Evolutionary conservation across 2,797 vertebrate species (phyloP), one percentile per base, ranked within the genome.

Genomic region (Chromobotia macracanthus): DNA sequence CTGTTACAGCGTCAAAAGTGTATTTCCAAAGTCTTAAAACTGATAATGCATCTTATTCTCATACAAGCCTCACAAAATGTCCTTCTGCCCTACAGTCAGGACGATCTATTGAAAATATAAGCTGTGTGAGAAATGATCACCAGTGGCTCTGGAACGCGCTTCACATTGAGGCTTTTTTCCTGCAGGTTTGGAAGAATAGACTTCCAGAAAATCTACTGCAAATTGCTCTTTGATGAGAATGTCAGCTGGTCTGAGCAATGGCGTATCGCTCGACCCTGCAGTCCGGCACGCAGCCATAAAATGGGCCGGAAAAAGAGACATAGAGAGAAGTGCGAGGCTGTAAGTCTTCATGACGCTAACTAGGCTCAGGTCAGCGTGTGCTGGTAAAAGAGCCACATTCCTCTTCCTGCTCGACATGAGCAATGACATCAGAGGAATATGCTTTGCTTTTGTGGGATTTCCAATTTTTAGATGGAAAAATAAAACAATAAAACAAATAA

Each of bases 151-250:
- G 28, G 50, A 84, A 80, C 35, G 69, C 77, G 28, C 58, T 80
- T 79, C 74, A 64, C 79, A 66, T 67, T 80, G 74, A 82, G 77
- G 18, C 75, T 79, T 64, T 53, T 83, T 44, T 46, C 65, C 79
- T 15, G 23, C 61, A 84, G 84, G 51, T 84, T 78, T 65, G 70
- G 19, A 69, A 44, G 55, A 79, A 84, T 81, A 84, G 82, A 84
- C 84, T 78, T 82, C 51, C 73, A 65, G 66, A 48, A 77, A 87
- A 86, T 83, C 66, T 76, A 85, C 69, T 81, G 77, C 51, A 82
- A 85, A 84, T 82, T 50, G 83, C 44, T 79, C 78, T 86, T 82
- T 84, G 84, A 82, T 84, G 79, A 85, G 75, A 81, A 75, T 83
- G 80, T 80, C 80, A 80, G 80, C 66, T 72, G 48, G 56, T 69